These are phyloP conservation scores for Dione vanillae DNA, from an alignment of 2,888 invertebrate species.

Conservation along the genomic window DNA sequence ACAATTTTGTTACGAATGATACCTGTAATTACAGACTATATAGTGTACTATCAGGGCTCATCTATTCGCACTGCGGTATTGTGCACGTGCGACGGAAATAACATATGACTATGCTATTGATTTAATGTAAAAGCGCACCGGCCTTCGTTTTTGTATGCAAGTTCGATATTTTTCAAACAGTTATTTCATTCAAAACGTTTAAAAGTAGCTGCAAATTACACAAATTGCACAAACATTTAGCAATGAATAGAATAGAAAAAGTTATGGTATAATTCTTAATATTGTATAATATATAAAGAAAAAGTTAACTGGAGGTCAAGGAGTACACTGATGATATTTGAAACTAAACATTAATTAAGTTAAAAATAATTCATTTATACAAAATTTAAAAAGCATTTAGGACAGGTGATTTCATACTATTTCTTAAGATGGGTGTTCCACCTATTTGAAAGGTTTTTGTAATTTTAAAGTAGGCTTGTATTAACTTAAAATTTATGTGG, in stretches of 20 bases:
- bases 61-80: constrained; percentile 65
- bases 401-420: constrained; percentile 32
- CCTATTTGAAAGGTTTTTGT: constrained; percentile 48
- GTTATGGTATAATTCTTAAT: no score
- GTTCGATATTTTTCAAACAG: constrained; percentile 32
- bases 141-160: constrained; percentile 51
- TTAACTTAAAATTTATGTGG: constrained; percentile 57
- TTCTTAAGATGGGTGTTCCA: constrained; percentile 43
- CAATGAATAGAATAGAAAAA: background rate
- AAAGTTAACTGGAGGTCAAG: no score
- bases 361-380: background rate
- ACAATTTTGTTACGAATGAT: constrained; percentile 79
- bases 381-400: background rate
- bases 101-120: constrained; percentile 72
- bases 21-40: constrained; percentile 77
- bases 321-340: background rate
- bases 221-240: no score
- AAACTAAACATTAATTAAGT: background rate
- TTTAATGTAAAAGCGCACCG: constrained; percentile 67
- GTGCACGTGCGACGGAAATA: constrained; percentile 69
- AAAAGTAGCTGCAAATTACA: no score
- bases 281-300: no score
- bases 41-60: constrained; percentile 66
- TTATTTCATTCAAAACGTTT: no score
- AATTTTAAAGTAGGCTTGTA: constrained; percentile 47